Evolutionary conservation across 2,888 invertebrate species (phyloP).

Genomic region (Cantharis nigra): DNA sequence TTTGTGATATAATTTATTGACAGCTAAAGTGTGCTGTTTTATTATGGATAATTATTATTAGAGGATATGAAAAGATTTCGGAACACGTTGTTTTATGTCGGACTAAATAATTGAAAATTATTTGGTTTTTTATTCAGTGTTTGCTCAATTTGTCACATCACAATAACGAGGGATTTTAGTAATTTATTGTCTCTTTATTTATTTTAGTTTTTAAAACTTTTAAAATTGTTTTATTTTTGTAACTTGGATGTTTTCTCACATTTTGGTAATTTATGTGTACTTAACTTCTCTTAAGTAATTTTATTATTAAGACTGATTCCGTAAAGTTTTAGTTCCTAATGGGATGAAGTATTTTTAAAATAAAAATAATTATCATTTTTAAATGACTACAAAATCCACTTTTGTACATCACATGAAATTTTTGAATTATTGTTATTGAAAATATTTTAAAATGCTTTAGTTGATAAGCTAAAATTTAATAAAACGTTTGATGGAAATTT

Average conservation of each 20-base stretch:
- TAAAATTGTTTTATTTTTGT: constrained; percentile 1
- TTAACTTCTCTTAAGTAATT: constrained; percentile 40
- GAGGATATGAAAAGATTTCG: constrained; percentile 7
- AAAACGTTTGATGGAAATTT: constrained; percentile 1
- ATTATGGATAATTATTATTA: background rate
- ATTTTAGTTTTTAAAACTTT: background rate
- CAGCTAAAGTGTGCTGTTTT: constrained; percentile 19
- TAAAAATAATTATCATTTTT: constrained; percentile 23
- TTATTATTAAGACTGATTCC: constrained; percentile 57
- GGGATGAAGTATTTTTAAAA: constrained; percentile 54
- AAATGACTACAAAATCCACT: background rate
- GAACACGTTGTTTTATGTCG: constrained; percentile 13
- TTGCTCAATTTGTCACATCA: constrained; percentile 22
- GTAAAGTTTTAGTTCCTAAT: constrained; percentile 57
- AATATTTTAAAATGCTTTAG: background rate
- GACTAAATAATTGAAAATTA: background rate
- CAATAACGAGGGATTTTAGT: constrained; percentile 5
- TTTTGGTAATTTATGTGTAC: constrained; percentile 39
- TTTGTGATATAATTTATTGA: constrained; percentile 32
- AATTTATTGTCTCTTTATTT: background rate
- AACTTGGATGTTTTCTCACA: constrained; percentile 25
- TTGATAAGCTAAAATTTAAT: background rate
- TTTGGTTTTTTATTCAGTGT: constrained; percentile 10
- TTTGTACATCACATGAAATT: background rate
- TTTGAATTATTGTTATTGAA: background rate